These are phyloP conservation scores for Cephus spinipes DNA, from an alignment of 2,888 invertebrate species.

Conservation along the genomic window DNA sequence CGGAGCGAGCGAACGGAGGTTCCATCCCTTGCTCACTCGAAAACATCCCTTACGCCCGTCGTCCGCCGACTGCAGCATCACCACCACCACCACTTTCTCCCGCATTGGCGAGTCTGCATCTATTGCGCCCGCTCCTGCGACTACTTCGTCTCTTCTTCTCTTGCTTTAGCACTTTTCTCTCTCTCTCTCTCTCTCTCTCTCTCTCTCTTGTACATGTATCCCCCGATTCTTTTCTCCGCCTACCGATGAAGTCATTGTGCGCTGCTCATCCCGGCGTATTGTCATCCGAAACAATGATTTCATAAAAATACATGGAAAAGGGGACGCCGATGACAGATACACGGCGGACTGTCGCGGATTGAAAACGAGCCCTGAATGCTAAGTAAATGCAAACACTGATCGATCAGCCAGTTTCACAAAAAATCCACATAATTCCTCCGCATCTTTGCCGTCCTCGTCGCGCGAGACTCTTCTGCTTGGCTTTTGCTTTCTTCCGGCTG, in stretches of 20 bases:
- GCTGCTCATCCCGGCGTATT: conserved; percentile 64
- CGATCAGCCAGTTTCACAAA: conserved; percentile 41
- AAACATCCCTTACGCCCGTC: no score
- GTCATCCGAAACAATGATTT: conserved; percentile 66
- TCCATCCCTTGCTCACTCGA: conserved; percentile 9
- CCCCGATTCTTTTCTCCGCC: conserved; percentile 12
- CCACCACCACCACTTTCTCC: no score
- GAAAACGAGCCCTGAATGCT: conserved; percentile 39
- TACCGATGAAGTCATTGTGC: conserved; percentile 60
- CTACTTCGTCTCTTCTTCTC: conserved; percentile 33
- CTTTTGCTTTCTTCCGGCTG: no score
- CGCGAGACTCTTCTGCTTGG: no score
- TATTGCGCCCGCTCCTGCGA: conserved; percentile 17
- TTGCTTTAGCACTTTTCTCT: conserved; percentile 29
- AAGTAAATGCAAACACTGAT: conserved; percentile 34
- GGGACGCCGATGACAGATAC: conserved; percentile 1
- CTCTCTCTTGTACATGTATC: conserved; percentile 18
- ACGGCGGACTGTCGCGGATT: conserved; percentile 18
- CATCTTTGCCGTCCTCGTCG: conserved; percentile 20
- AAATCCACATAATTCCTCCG: conserved; percentile 26
- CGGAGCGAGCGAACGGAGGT: conserved; percentile 43
- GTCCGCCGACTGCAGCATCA: no score
- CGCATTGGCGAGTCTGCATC: not conserved
- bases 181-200: conserved; percentile 29
- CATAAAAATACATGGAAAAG: conserved; percentile 60